phyloP scores from a whole-genome alignment of 1,140 invertebrate genomes.

The Bombus vancouverensis region DNA sequence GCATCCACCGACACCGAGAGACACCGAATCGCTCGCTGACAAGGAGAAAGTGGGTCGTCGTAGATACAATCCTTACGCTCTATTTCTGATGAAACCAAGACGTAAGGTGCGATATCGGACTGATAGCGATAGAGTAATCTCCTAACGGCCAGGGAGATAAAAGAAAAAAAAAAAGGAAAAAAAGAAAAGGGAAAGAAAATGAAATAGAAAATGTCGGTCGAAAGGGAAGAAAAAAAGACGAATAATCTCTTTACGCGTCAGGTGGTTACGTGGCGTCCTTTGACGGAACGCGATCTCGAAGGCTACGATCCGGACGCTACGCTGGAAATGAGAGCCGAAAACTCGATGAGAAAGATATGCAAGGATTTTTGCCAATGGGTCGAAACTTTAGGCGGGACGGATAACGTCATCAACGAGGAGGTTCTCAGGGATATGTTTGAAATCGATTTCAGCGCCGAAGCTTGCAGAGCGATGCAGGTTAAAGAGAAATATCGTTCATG shows the following conservation, averaged over 20 bases:
- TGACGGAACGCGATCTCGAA: conserved; percentile 68
- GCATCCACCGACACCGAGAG: conserved; percentile 66
- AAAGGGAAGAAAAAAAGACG: background rate
- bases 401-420: conserved; percentile 78
- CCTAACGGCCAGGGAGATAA: background rate
- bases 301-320: conserved; percentile 77
- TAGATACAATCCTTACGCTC: conserved; percentile 71
- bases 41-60: conserved; percentile 41
- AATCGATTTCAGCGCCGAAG: conserved; percentile 84
- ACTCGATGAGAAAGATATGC: conserved; percentile 75
- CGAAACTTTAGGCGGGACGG: conserved; percentile 79
- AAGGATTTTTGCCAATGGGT: conserved; percentile 86
- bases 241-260: conserved; percentile 35
- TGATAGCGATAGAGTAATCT: conserved; percentile 25
- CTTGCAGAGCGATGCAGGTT: conserved; percentile 81
- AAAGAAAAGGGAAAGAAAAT: too few species aligned
- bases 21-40: conserved; percentile 27
- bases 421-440: conserved; percentile 83
- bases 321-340: conserved; percentile 72
- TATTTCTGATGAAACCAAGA: conserved; percentile 73
- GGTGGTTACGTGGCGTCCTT: conserved; percentile 73
- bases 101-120: conserved; percentile 68
- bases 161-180: background rate
- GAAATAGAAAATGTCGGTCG: background rate
- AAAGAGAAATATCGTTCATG: background rate